These are phyloP conservation scores for Drosophila miranda DNA, from an alignment of 1,140 invertebrate genomes.

Conservation along the genomic window DNA sequence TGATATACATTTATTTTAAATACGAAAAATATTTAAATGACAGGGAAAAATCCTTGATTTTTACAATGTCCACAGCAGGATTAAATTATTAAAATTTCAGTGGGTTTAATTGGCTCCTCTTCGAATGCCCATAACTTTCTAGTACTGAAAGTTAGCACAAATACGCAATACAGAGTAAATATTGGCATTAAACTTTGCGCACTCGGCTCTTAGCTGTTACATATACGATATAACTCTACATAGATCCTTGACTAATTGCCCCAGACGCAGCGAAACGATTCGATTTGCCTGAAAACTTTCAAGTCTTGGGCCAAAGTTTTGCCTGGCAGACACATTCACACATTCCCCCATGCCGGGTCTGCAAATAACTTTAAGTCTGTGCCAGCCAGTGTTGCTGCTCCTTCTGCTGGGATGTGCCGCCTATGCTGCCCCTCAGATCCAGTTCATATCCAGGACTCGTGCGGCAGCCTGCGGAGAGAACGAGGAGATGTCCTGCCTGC, in stretches of 20 bases:
- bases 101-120: too few relatives aligned
- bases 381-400: not conserved
- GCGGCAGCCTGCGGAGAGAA: conserved; percentile 49
- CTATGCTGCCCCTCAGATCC: not conserved
- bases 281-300: conserved; percentile 29
- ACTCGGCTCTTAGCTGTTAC: too few relatives aligned
- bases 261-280: conserved; percentile 22
- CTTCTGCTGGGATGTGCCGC: not conserved
- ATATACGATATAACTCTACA: not conserved
- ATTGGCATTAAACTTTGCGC: too few relatives aligned
- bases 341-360: conserved; percentile 8
- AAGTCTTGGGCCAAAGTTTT: conserved; percentile 13
- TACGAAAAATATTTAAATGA: too few relatives aligned
- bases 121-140: too few relatives aligned
- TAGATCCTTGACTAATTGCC: conserved; percentile 42
- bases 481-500: conserved; percentile 42
- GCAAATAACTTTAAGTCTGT: conserved; percentile 5
- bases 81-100: too few relatives aligned
- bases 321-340: not conserved
- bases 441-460: not conserved
- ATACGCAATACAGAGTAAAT: too few relatives aligned
- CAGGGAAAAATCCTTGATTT: too few relatives aligned
- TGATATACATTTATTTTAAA: too few relatives aligned
- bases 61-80: too few relatives aligned
- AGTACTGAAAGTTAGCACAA: too few relatives aligned